These are phyloP conservation scores for Acropternis orthonyx DNA, from an alignment of 2,797 vertebrate genomes.

Conservation along the genomic window DNA sequence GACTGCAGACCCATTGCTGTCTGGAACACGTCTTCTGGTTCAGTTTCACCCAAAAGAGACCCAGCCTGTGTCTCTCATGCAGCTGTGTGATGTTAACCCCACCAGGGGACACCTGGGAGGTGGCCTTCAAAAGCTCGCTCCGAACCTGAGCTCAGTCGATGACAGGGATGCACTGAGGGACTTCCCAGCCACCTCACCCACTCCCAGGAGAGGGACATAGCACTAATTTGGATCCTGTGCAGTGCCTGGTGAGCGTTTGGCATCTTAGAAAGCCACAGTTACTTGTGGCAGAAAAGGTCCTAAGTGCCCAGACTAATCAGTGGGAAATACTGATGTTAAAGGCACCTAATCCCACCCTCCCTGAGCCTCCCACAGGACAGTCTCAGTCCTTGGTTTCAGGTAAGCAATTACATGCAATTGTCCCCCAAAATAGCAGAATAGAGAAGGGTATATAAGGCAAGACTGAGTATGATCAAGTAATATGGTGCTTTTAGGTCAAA, in stretches of 20 bases:
- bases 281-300: background rate
- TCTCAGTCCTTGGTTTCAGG: background rate
- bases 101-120: background rate
- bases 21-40: background rate
- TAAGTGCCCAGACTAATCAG: background rate
- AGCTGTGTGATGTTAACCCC: background rate
- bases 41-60: background rate
- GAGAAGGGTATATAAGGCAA: background rate
- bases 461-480: background rate
- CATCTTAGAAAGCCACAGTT: background rate
- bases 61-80: accelerated
- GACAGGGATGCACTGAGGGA: background rate
- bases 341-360: background rate
- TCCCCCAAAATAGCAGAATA: background rate
- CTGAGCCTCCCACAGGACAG: background rate
- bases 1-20: background rate
- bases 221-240: background rate
- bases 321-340: background rate
- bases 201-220: background rate
- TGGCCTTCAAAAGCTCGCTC: background rate
- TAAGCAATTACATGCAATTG: accelerated
- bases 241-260: background rate
- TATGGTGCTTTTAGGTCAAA: accelerated
- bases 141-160: accelerated
- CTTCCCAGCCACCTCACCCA: background rate